Evolutionary conservation across 2,113 vertebrate genomes (phyloP).

Genomic region (Probosciger aterrimus): DNA sequence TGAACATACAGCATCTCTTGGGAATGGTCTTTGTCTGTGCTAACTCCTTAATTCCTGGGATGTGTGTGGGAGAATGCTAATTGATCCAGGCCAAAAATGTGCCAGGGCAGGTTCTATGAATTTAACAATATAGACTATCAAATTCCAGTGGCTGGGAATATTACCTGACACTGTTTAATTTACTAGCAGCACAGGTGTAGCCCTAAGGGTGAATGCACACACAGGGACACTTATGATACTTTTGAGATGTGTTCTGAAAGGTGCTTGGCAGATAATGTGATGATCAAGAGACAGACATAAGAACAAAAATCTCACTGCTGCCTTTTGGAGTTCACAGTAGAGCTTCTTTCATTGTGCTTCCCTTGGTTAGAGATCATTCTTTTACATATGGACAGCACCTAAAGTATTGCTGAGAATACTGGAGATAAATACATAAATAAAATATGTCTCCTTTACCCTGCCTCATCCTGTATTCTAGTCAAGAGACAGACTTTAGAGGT

Average conservation of each 20-base stretch:
- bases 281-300: neutral
- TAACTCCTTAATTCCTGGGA: neutral
- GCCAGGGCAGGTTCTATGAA: slow-evolving; percentile 58
- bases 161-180: slow-evolving; percentile 44
- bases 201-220: slow-evolving; percentile 12
- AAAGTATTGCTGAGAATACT: neutral
- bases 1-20: neutral
- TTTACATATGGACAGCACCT: neutral
- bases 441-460: neutral
- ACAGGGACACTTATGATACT: neutral
- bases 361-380: neutral
- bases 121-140: slow-evolving; percentile 33
- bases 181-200: slow-evolving; percentile 39
- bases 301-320: neutral
- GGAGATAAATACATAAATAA: neutral
- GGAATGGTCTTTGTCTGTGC: slow-evolving; percentile 7
- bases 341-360: neutral
- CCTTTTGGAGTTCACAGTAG: neutral
- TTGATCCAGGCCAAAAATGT: slow-evolving; percentile 56
- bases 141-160: slow-evolving; percentile 56
- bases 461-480: neutral
- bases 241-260: neutral
- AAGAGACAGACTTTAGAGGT: neutral
- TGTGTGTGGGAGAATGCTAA: slow-evolving; percentile 30
- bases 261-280: neutral